A percentile compares a stretch with the other conserved stretches of the same genome.
Evolutionary conservation across 2,888 invertebrate species (phyloP).

Genomic region (Ophion ellenae): DNA sequence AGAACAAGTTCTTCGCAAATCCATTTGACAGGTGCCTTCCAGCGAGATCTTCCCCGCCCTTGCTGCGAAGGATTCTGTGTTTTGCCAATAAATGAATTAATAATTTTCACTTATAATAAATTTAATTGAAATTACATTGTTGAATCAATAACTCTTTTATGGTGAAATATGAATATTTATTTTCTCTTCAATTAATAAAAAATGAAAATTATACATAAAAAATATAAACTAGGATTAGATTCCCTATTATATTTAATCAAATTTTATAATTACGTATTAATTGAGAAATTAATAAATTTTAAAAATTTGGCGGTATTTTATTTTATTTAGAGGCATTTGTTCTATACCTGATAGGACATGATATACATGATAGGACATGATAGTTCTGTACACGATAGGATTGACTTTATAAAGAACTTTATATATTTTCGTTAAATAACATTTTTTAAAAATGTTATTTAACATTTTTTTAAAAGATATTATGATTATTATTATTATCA

Average conservation of each 20-base stretch:
- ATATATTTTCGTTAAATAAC: too few species aligned
- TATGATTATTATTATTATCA: too few species aligned
- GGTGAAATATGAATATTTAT: not conserved
- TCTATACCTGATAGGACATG: conserved; percentile 88
- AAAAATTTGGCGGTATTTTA: conserved; percentile 90
- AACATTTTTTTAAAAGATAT: too few species aligned
- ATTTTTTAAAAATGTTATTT: too few species aligned
- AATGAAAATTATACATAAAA: conserved; percentile 52
- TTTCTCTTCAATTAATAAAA: not conserved
- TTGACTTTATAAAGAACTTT: too few species aligned
- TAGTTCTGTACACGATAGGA: too few species aligned
- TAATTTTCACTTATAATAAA: not conserved
- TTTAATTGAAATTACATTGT: not conserved
- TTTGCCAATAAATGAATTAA: too few species aligned
- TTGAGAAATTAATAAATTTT: conserved; percentile 84
- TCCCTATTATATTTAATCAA: conserved; percentile 87
- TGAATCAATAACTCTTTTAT: conserved; percentile 10
- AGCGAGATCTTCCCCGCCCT: too few species aligned
- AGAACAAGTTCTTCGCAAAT: too few species aligned
- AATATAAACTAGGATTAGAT: conserved; percentile 88
- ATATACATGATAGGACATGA: conserved; percentile 76
- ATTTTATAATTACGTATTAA: conserved; percentile 70
- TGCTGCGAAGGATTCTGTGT: too few species aligned
- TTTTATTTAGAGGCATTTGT: conserved; percentile 89
- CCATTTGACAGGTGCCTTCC: too few species aligned